phyloP scores from a whole-genome alignment of 1,140 invertebrate genomes.

The Orchesella cincta region DNA sequence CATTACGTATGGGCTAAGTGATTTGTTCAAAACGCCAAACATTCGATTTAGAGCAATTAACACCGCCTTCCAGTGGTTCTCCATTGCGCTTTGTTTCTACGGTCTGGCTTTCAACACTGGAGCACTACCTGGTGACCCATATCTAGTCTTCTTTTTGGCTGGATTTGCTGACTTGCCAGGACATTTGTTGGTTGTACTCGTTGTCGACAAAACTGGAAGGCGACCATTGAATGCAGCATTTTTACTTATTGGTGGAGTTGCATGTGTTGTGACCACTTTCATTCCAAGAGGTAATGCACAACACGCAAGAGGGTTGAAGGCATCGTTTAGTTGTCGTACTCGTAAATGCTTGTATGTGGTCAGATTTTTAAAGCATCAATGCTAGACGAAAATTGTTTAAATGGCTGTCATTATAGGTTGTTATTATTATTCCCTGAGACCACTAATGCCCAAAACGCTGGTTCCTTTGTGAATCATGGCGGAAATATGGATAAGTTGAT shows the following conservation, averaged over 20 bases:
- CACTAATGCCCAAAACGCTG: too few species aligned
- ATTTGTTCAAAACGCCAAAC: constrained; percentile 77
- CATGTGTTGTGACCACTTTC: constrained; percentile 69
- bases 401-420: too few species aligned
- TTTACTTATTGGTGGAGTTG: constrained; percentile 72
- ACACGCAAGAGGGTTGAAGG: too few species aligned
- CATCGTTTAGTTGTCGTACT: too few species aligned
- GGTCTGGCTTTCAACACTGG: constrained; percentile 78
- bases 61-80: constrained; percentile 52
- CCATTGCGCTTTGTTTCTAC: constrained; percentile 83
- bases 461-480: too few species aligned
- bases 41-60: constrained; percentile 59
- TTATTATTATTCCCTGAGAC: too few species aligned
- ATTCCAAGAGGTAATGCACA: constrained; percentile 62
- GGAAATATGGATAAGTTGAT: too few species aligned
- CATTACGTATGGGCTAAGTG: constrained; percentile 62
- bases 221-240: constrained; percentile 70
- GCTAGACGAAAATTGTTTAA: too few species aligned
- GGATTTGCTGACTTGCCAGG: constrained; percentile 80
- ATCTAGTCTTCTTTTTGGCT: constrained; percentile 75
- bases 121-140: constrained; percentile 77
- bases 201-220: constrained; percentile 72
- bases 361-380: too few species aligned
- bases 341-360: too few species aligned
- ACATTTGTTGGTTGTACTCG: constrained; percentile 70